Conservation (phyloP, 2,113 vertebrate genomes). For the Odontophorus gujanensis region DNA sequence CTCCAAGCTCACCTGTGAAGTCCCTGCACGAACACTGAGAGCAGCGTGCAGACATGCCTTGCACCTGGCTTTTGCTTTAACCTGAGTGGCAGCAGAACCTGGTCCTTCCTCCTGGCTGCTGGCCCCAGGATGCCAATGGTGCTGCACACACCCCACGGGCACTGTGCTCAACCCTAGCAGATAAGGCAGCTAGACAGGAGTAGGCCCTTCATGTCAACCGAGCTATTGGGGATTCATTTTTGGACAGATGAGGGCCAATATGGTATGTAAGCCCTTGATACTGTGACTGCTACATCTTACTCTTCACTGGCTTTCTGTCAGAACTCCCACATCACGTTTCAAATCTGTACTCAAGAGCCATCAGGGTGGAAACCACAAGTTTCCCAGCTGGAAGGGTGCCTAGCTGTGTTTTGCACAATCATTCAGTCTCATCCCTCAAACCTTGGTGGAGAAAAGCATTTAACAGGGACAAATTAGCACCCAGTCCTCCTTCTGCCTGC, state of each 20-base stretch:
- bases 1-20: background rate
- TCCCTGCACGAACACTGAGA: rapidly evolving
- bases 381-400: background rate
- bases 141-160: no score
- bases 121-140: background rate
- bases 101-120: background rate
- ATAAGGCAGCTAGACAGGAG: background rate
- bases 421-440: background rate
- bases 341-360: background rate
- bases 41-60: background rate
- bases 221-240: background rate
- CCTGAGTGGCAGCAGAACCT: background rate
- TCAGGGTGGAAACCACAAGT: background rate
- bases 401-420: background rate
- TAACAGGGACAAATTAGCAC: background rate
- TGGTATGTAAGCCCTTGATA: background rate
- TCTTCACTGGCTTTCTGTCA: conserved; percentile 14
- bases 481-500: background rate
- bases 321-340: background rate
- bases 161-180: rapidly evolving
- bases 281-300: background rate
- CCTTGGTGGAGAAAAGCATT: background rate
- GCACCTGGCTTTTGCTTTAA: background rate
- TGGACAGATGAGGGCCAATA: background rate
- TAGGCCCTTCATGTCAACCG: background rate